These are phyloP conservation scores for Eulemur mongoz DNA, from an alignment of 2,797 vertebrate genomes.

Conservation along the genomic window DNA sequence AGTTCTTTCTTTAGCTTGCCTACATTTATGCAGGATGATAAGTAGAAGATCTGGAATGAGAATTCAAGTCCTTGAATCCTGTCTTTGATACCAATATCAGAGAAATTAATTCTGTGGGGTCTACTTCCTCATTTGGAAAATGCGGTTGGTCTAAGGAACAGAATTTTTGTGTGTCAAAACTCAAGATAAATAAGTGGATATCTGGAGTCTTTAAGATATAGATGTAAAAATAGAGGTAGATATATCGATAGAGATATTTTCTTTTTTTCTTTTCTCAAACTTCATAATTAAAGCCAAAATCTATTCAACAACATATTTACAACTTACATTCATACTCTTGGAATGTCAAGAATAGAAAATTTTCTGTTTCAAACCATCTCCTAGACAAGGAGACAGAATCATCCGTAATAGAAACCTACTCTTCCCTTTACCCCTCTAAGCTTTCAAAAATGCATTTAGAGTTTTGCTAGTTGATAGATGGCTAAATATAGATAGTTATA, in stretches of 20 bases:
- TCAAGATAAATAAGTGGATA: neutral
- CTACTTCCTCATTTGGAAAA: constrained; percentile 13
- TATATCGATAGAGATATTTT: neutral
- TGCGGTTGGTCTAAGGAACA: neutral
- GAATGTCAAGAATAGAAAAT: neutral
- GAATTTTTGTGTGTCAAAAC: neutral
- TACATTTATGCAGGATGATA: neutral
- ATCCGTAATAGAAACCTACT: neutral
- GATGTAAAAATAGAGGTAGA: neutral
- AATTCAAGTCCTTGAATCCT: neutral
- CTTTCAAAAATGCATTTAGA: neutral
- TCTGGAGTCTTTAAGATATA: neutral
- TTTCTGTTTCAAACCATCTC: neutral
- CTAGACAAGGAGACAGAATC: neutral
- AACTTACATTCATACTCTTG: neutral
- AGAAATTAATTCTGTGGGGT: neutral
- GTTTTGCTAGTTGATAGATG: neutral
- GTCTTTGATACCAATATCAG: neutral
- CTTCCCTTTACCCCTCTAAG: neutral
- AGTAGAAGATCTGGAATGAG: neutral
- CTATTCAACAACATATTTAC: neutral
- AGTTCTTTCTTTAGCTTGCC: neutral
- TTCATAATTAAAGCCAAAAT: neutral
- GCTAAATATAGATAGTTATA: neutral
- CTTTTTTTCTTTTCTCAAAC: neutral